These are phyloP conservation scores for Xenopus borealis DNA, from an alignment of 2,113 vertebrate genomes.

Conservation along the genomic window DNA sequence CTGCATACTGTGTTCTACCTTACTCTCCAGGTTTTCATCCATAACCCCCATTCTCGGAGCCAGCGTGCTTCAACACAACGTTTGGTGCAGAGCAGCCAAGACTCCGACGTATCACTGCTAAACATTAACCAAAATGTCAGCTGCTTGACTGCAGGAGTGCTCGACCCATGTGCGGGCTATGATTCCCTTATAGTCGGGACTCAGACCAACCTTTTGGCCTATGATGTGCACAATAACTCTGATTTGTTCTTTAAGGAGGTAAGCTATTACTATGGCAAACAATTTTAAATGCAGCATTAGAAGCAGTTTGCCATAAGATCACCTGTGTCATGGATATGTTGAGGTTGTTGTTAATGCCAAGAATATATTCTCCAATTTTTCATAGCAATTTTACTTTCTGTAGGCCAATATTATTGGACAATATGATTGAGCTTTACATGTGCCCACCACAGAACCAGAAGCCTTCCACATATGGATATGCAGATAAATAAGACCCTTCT, in stretches of 20 bases:
- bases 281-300: too few relatives aligned
- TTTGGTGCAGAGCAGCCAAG: slow-evolving; percentile 77
- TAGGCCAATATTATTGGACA: too few relatives aligned
- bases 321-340: too few relatives aligned
- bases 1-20: neutral
- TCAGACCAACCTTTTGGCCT: slow-evolving; percentile 90
- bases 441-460: too few relatives aligned
- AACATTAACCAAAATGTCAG: slow-evolving; percentile 94
- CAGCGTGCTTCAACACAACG: slow-evolving; percentile 70
- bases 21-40: slow-evolving; percentile 84
- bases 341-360: too few relatives aligned
- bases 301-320: too few relatives aligned
- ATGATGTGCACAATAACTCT: slow-evolving; percentile 89
- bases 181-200: slow-evolving; percentile 89
- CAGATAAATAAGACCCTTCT: too few relatives aligned
- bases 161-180: slow-evolving; percentile 74
- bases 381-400: too few relatives aligned
- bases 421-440: too few relatives aligned
- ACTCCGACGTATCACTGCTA: slow-evolving; percentile 87
- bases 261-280: slow-evolving; percentile 23
- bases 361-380: too few relatives aligned
- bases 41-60: slow-evolving; percentile 84
- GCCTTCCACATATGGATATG: too few relatives aligned
- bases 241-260: slow-evolving; percentile 95
- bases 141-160: slow-evolving; percentile 78